These are phyloP conservation scores for Struthio camelus DNA, from an alignment of 2,113 vertebrate species.

Conservation along the genomic window DNA sequence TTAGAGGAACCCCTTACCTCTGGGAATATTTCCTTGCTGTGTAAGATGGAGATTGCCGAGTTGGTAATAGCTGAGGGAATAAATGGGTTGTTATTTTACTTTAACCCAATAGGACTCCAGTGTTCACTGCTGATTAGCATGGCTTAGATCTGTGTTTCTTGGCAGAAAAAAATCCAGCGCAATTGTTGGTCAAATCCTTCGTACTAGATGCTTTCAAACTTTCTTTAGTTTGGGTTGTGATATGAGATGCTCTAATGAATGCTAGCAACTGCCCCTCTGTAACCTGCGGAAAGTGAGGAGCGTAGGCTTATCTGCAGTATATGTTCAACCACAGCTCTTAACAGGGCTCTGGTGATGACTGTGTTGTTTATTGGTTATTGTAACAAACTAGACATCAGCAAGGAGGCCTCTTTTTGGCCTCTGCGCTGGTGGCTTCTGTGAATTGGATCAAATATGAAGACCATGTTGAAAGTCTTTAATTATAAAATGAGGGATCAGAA, in stretches of 20 bases:
- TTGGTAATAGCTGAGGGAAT: slow-evolving; percentile 39
- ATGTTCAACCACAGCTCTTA: neutral
- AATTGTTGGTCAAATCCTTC: slow-evolving; percentile 33
- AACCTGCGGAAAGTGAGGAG: neutral
- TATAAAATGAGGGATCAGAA: slow-evolving; percentile 15
- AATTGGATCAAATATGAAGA: neutral
- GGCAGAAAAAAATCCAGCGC: neutral
- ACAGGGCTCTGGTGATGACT: neutral
- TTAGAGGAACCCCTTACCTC: slow-evolving; percentile 13
- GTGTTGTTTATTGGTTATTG: neutral
- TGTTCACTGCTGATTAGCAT: slow-evolving; percentile 39
- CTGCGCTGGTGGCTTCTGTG: neutral
- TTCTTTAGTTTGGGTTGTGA: neutral
- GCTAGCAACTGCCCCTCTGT: neutral
- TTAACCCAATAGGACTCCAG: slow-evolving; percentile 27
- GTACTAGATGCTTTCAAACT: neutral
- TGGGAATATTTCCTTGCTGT: slow-evolving; percentile 9
- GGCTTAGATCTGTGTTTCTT: slow-evolving; percentile 19
- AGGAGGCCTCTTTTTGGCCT: neutral
- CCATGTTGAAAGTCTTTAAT: neutral
- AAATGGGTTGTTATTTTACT: slow-evolving; percentile 38
- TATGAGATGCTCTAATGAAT: neutral
- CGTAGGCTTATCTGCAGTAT: neutral
- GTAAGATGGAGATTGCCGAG: slow-evolving; percentile 46
- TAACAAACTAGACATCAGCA: neutral